These are phyloP conservation scores for Chrysotoxum bicinctum DNA, from an alignment of 2,888 invertebrate species.

Conservation along the genomic window DNA sequence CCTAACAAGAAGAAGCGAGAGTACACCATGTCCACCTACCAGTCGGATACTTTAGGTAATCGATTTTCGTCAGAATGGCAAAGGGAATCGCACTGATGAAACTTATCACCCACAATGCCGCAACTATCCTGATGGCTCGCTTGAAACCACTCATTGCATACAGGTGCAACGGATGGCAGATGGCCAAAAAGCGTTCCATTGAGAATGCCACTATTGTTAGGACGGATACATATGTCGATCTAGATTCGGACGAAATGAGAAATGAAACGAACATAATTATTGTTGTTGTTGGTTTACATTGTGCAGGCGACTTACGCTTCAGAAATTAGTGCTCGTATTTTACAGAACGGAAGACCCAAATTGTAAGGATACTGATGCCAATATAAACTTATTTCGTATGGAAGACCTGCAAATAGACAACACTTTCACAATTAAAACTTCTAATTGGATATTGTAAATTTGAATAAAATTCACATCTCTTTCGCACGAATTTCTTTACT, in stretches of 20 bases:
- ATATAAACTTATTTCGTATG: conserved; percentile 91
- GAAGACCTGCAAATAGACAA: conserved; percentile 85
- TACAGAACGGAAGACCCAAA: conserved; percentile 90
- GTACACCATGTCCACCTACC: conserved; percentile 78
- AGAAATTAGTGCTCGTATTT: conserved; percentile 90
- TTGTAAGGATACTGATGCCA: conserved; percentile 95
- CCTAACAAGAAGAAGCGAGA: neutral
- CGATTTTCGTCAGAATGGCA: conserved; percentile 88
- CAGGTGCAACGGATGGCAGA: conserved; percentile 92
- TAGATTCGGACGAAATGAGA: conserved; percentile 77
- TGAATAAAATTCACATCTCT: neutral
- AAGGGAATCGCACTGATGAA: conserved; percentile 90
- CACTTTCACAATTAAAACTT: neutral
- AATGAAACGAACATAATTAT: neutral
- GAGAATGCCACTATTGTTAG: conserved; percentile 96
- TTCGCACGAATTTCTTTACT: too few relatives aligned
- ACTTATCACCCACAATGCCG: conserved; percentile 89
- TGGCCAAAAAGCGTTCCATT: conserved; percentile 94
- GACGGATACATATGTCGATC: conserved; percentile 94
- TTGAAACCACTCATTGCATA: conserved; percentile 92
- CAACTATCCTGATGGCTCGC: conserved; percentile 90
- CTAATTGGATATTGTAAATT: neutral
- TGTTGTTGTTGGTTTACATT: neutral
- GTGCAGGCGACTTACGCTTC: conserved; percentile 88
- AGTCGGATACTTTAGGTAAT: conserved; percentile 88